phyloP scores from a whole-genome alignment of 2,888 invertebrate genomes.

The Emmelina monodactyla region DNA sequence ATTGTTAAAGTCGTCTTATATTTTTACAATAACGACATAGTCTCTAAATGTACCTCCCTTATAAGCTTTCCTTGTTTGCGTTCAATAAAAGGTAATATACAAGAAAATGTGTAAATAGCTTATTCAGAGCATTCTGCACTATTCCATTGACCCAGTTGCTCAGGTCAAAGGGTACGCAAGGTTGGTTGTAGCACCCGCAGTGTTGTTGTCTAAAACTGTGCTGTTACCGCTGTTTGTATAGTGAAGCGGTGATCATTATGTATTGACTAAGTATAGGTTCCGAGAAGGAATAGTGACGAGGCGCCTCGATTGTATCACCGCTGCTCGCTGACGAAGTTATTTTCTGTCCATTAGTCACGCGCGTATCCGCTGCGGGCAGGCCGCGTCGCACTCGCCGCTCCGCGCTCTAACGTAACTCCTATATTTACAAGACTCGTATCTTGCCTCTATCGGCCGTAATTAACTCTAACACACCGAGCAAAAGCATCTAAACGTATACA shows the following conservation, averaged over 20 bases:
- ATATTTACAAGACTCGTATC: not conserved
- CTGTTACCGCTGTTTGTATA: constrained; percentile 4
- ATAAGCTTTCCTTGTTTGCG: too few species aligned
- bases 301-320: constrained; percentile 39
- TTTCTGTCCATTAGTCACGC: constrained; percentile 65
- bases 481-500: too few species aligned
- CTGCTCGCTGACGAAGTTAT: constrained; percentile 54
- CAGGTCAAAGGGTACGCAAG: not conserved
- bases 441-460: not conserved
- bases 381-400: constrained; percentile 23
- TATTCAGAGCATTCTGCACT: constrained; percentile 2
- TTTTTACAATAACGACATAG: too few species aligned
- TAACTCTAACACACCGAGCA: not conserved
- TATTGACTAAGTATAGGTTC: constrained; percentile 40
- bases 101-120: not conserved
- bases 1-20: too few species aligned
- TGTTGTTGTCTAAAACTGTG: not conserved
- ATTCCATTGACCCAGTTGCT: constrained; percentile 5
- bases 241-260: constrained; percentile 1
- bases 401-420: not conserved
- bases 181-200: not conserved
- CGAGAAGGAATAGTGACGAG: constrained; percentile 52
- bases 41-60: too few species aligned
- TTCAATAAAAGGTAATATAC: too few species aligned
- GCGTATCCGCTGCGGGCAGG: constrained; percentile 55